phyloP scores from a whole-genome alignment of 2,797 vertebrate genomes.

The Gymnopithys bicolor region DNA sequence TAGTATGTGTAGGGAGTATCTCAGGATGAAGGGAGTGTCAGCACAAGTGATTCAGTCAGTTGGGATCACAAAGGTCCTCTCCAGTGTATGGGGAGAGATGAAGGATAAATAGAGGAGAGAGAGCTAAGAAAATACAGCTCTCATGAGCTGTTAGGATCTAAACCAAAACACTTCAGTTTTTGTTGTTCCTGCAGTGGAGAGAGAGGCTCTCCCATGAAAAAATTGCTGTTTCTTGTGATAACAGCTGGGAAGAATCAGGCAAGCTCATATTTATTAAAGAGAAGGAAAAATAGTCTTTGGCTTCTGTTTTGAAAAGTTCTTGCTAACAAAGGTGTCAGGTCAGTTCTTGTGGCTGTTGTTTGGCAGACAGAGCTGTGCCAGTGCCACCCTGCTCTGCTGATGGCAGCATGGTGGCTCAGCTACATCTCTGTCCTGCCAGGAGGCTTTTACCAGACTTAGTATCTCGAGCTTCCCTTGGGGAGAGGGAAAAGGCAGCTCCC shows the following conservation, averaged over 20 bases:
- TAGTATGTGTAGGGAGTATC: background rate
- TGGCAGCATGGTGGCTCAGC: fast-evolving
- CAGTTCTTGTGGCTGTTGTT: background rate
- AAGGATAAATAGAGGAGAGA: background rate
- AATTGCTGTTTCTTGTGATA: background rate
- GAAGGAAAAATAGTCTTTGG: background rate
- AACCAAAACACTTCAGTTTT: background rate
- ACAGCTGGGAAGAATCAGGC: background rate
- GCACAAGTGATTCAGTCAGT: background rate
- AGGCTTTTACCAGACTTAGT: background rate
- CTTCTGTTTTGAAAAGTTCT: background rate
- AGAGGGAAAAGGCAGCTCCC: background rate
- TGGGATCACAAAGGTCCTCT: background rate
- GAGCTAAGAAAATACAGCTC: background rate
- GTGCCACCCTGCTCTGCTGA: background rate
- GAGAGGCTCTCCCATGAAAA: background rate
- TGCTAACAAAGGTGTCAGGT: fast-evolving
- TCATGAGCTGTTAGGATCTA: background rate
- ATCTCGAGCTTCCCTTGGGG: background rate
- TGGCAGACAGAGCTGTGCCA: background rate
- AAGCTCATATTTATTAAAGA: background rate
- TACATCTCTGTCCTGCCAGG: fast-evolving
- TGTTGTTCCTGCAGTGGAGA: background rate
- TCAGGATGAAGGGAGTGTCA: background rate
- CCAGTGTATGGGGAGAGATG: background rate